These are phyloP conservation scores for Heliocidaris erythrogramma DNA, from an alignment of 35 echinoderm and acorn worm species.

Conservation along the genomic window DNA sequence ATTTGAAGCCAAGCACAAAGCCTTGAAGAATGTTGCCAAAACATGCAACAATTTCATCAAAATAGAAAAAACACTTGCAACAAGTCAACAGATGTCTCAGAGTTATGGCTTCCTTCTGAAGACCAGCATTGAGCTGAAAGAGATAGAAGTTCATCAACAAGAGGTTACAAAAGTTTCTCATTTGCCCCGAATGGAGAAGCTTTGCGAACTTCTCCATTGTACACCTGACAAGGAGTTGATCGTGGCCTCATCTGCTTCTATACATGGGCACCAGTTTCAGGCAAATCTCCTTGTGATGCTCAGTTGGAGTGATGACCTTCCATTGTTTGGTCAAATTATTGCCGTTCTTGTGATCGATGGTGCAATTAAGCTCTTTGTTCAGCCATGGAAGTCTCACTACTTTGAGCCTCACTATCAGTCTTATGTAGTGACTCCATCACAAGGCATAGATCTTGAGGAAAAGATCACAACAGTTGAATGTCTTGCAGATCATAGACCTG, in stretches of 20 bases:
- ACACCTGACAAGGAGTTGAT: background rate
- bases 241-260: background rate
- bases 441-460: background rate
- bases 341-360: background rate
- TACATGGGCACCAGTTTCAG: background rate
- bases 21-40: conserved; percentile 42
- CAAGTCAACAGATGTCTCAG: conserved; percentile 43
- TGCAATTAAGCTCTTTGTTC: background rate
- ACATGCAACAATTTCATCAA: conserved; percentile 52
- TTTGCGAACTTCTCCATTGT: conserved; percentile 4
- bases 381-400: conserved; percentile 13
- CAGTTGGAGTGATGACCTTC: conserved; percentile 15
- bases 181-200: background rate
- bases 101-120: conserved; percentile 33
- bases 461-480: background rate
- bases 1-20: conserved; percentile 60
- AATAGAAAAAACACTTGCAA: conserved; percentile 52
- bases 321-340: background rate
- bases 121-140: conserved; percentile 2
- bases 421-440: conserved; percentile 37
- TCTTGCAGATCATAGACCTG: background rate
- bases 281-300: background rate
- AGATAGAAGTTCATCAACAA: conserved; percentile 45
- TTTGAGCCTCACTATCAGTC: background rate
- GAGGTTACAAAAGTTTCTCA: background rate